Percentiles rank a stretch among this genome's conserved stretches.
Conservation (phyloP, 2,797 vertebrate genomes). For the Clarias pachynema region DNA sequence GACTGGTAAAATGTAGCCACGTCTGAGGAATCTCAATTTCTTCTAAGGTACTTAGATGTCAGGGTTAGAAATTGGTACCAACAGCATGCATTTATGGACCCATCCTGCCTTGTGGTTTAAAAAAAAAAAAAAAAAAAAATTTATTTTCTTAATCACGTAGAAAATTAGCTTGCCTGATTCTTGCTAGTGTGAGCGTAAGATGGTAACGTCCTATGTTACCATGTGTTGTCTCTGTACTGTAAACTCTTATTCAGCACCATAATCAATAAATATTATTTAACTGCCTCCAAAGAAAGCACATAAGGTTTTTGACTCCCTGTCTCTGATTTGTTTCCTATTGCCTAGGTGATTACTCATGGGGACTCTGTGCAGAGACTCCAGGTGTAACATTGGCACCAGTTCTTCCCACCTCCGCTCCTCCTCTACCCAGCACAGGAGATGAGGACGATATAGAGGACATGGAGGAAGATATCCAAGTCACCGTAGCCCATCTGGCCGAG, state of each 20-base stretch:
- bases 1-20: background rate
- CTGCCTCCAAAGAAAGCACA: background rate
- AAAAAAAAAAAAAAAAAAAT: too few species aligned
- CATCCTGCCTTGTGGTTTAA: background rate
- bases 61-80: too few species aligned
- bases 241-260: background rate
- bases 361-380: slow-evolving; percentile 66
- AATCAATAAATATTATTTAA: background rate
- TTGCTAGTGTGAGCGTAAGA: background rate
- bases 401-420: slow-evolving; percentile 55
- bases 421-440: slow-evolving; percentile 57
- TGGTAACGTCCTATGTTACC: background rate
- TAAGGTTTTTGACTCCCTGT: too few species aligned
- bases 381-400: slow-evolving; percentile 67
- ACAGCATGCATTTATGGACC: background rate
- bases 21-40: background rate
- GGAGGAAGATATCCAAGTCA: slow-evolving; percentile 80
- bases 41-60: too few species aligned
- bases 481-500: slow-evolving; percentile 78
- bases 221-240: background rate
- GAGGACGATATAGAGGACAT: slow-evolving; percentile 76
- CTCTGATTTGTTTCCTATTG: background rate
- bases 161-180: background rate
- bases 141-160: too few species aligned
- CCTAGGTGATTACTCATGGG: slow-evolving; percentile 90